Base-by-base conservation (phyloP, 2,113 vertebrate genomes). In the Cricetomys ansorgei region DNA sequence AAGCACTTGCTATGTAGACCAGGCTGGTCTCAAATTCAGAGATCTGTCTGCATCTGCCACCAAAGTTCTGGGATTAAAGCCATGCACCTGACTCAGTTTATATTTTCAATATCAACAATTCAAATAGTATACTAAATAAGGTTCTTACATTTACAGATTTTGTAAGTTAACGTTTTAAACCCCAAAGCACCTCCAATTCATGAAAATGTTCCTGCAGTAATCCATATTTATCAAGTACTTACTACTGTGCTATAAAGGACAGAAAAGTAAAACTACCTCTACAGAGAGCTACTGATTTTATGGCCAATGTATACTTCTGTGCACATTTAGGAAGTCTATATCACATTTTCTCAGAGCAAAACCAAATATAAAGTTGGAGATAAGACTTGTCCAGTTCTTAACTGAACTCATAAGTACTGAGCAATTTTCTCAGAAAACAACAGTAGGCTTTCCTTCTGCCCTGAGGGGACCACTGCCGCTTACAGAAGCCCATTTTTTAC, bases 171-270 rank as follows among this genome's bases (percentile, higher is more conserved):
- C 77, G 43, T 88, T 80, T 86, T 85, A 83, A 91, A 91, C 73
- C 8, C 37, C 50, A 91, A 3, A 76, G 80, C 92, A 96, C 57
- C 53, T 93, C 72, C 57, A 88, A 88, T 62, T 97, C 13, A 79
- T 88, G n/a, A 88, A 96, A 87, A 93, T 62, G 87, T 62, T 94
- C 59, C 77, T 87, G 81, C n/a, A 91, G 13, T 67, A 86, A 62
- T 85, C 77, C 7, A 15, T 80, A 90, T 73, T 88, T 34, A 89
- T 88, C 31, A 88, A 81, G 16, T 65, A 69, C 4, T 67, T 8
- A 90, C 5, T 77, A 75, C 2, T 83, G n/a, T 87, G 73, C 50
- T 55, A 10, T 27, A 23, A 89, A 94, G 27, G 50, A 97, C 88
- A 93, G 62, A 89, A 88, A 92, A 37, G 17, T 48, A 87, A 80